Conservation (phyloP, 1,140 invertebrate genomes). For the Hetaerina americana region DNA sequence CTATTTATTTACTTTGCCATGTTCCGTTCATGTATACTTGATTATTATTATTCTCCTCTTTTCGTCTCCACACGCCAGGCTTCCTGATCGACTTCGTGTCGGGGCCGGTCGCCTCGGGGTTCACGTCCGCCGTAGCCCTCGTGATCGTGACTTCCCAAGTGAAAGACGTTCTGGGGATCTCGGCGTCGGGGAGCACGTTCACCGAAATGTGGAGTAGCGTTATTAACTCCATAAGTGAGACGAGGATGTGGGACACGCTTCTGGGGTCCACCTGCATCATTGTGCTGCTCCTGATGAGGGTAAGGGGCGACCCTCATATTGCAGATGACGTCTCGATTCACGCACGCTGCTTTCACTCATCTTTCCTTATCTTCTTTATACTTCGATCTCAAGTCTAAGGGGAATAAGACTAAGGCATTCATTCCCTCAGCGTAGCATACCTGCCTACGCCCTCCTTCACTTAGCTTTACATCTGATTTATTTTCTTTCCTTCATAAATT, state of each 20-base stretch:
- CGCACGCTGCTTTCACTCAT: too few species aligned
- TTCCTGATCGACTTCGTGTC: constrained; percentile 90
- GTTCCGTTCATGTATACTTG: constrained; percentile 8
- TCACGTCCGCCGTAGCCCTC: constrained; percentile 83
- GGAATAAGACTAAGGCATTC: too few species aligned
- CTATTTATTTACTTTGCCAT: too few species aligned
- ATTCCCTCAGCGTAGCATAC: too few species aligned
- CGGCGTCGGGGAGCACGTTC: constrained; percentile 57
- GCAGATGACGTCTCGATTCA: too few species aligned
- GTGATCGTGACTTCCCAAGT: constrained; percentile 82
- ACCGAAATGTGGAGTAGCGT: constrained; percentile 56
- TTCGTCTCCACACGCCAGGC: too few species aligned
- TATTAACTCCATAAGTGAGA: constrained; percentile 42
- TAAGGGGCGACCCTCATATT: constrained; percentile 27
- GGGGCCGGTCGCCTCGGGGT: constrained; percentile 81
- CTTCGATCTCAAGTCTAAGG: neutral
- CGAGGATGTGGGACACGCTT: constrained; percentile 48
- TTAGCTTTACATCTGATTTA: too few species aligned
- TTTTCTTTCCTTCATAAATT: too few species aligned
- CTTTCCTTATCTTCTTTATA: neutral
- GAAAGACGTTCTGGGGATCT: constrained; percentile 68
- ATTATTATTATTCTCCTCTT: constrained; percentile 13
- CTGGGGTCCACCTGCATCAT: constrained; percentile 58
- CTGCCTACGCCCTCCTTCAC: too few species aligned
- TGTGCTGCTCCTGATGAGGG: constrained; percentile 53